Percentiles rank a stretch among this genome's conserved stretches.
These are phyloP conservation scores for Halocynthia roretzi DNA, from an alignment of 23 tunicate genomes.

Conservation along the genomic window DNA sequence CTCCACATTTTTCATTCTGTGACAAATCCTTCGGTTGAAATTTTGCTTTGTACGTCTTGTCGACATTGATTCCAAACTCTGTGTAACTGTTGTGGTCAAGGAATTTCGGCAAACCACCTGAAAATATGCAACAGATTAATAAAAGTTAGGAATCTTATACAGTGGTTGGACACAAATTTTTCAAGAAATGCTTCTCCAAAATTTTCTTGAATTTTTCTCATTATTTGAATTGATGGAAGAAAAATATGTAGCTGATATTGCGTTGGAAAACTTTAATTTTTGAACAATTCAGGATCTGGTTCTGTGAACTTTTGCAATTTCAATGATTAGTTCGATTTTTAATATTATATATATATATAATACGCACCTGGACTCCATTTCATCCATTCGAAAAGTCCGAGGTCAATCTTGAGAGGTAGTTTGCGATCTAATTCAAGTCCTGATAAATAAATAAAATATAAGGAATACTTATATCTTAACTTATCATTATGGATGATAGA, in stretches of 20 bases:
- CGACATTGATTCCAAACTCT: slow-evolving; percentile 59
- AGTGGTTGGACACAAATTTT: too few relatives aligned
- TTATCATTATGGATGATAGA: too few relatives aligned
- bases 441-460: background rate
- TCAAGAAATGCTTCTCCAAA: too few relatives aligned
- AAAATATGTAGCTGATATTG: too few relatives aligned
- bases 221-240: too few relatives aligned
- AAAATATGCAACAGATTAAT: background rate
- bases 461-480: too few relatives aligned
- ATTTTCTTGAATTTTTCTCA: too few relatives aligned
- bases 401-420: slow-evolving; percentile 37
- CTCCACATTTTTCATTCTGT: slow-evolving; percentile 53
- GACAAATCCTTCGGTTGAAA: slow-evolving; percentile 36
- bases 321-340: too few relatives aligned
- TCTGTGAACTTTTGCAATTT: too few relatives aligned
- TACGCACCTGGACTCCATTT: slow-evolving; percentile 80
- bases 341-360: background rate
- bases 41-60: slow-evolving; percentile 22
- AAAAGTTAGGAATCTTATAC: too few relatives aligned
- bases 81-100: slow-evolving; percentile 16
- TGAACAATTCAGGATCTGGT: too few relatives aligned
- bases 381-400: slow-evolving; percentile 91
- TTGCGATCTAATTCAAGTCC: slow-evolving; percentile 61
- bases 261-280: too few relatives aligned
- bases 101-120: slow-evolving; percentile 80